Conservation (phyloP, 1,140 invertebrate genomes). For the Manduca sexta region DNA sequence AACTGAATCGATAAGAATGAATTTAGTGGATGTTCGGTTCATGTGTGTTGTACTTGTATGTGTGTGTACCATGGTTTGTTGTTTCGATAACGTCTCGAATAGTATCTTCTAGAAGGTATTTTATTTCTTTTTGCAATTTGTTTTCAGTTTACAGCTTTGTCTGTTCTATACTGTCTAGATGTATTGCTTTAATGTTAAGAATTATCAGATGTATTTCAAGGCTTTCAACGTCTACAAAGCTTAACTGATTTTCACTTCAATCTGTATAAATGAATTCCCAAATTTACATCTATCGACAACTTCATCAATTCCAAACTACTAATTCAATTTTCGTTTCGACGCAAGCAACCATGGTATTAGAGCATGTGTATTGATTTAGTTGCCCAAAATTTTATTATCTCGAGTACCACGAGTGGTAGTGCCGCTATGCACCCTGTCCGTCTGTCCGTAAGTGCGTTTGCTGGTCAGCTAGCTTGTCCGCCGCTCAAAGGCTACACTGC, state of each 20-base stretch:
- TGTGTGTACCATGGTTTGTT: not conserved
- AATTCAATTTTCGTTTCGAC: not conserved
- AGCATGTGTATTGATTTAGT: conserved; percentile 35
- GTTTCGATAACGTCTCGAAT: not conserved
- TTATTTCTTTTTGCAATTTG: no score
- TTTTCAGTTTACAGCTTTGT: no score
- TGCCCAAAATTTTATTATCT: conserved; percentile 14
- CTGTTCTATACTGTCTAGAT: no score
- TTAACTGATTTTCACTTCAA: no score
- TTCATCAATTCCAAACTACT: not conserved
- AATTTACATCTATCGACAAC: no score
- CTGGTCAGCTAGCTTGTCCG: conserved; percentile 2
- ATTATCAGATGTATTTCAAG: no score
- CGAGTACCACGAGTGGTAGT: conserved; percentile 31
- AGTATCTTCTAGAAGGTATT: no score
- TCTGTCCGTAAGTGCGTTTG: not conserved
- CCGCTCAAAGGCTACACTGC: no score
- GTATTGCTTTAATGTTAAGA: no score
- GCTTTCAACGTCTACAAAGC: no score
- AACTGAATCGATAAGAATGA: conserved; percentile 26
- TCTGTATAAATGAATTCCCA: no score
- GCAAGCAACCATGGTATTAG: conserved; percentile 35
- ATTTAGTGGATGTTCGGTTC: not conserved
- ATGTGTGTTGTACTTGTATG: not conserved
- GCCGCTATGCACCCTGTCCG: conserved; percentile 19